These are phyloP conservation scores for Platichthys flesus DNA, from an alignment of 2,113 vertebrate genomes.

Conservation along the genomic window DNA sequence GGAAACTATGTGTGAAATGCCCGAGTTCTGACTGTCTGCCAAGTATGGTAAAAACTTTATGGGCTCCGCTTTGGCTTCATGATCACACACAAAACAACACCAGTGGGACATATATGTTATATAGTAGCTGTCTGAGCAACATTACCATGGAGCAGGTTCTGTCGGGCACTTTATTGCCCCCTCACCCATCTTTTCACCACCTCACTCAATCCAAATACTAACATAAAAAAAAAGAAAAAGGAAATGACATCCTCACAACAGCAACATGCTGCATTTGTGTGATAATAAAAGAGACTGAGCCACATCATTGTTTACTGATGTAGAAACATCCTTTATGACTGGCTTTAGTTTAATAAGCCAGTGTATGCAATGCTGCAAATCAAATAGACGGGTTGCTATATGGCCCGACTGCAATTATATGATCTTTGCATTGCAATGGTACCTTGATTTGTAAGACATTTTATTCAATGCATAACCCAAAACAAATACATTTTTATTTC, in stretches of 20 bases:
- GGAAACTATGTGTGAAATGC: not conserved
- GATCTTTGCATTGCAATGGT: not conserved
- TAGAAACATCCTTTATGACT: not conserved
- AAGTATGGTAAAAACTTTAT: not conserved
- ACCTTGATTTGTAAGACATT: not conserved
- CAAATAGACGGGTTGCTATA: not conserved
- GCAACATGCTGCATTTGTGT: not conserved
- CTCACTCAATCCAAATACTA: not conserved
- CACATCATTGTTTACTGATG: not conserved
- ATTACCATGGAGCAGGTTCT: not conserved
- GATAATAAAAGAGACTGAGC: not conserved
- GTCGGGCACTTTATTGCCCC: not conserved
- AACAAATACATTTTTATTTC: not conserved
- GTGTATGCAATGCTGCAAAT: not conserved
- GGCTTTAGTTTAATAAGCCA: too few relatives aligned
- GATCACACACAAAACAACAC: slow-evolving; percentile 1
- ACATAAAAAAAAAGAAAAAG: not conserved
- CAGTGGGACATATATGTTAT: not conserved
- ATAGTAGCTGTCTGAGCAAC: not conserved
- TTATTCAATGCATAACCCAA: too few relatives aligned
- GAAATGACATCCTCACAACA: not conserved
- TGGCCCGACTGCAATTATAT: not conserved
- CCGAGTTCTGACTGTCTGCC: not conserved
- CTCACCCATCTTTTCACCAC: not conserved
- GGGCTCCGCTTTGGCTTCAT: not conserved